Conservation (phyloP, 2,888 invertebrate species). For the Spatulosminthurus flaviceps region DNA sequence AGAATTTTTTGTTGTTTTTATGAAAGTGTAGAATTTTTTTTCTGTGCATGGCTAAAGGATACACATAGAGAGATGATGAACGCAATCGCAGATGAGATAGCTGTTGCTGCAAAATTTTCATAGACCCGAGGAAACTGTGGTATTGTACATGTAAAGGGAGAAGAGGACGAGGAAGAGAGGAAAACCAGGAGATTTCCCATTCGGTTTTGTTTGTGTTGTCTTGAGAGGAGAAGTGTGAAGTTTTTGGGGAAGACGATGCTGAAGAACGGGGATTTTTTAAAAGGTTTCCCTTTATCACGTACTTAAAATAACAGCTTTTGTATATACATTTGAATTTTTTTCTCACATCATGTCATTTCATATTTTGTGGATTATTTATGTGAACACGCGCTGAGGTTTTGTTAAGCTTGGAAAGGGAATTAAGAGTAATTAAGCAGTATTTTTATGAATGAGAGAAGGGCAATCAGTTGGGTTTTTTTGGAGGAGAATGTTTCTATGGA, state of each 20-base stretch:
- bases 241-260: not conserved
- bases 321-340: too few relatives aligned
- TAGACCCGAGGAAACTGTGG: not conserved
- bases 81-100: conserved; percentile 10
- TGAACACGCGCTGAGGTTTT: too few relatives aligned
- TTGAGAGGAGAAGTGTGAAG: not conserved
- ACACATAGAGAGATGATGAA: not conserved
- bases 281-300: conserved; percentile 11
- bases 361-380: too few relatives aligned
- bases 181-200: not conserved
- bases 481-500: too few relatives aligned
- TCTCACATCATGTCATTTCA: too few relatives aligned
- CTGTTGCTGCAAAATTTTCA: conserved; percentile 5
- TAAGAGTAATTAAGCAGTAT: too few relatives aligned
- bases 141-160: too few relatives aligned
- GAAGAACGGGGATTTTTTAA: not conserved
- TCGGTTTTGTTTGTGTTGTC: conserved; percentile 8
- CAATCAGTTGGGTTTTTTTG: too few relatives aligned
- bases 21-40: not conserved
- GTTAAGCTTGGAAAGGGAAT: too few relatives aligned
- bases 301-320: not conserved
- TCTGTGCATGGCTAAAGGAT: not conserved
- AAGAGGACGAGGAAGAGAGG: not conserved
- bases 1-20: not conserved
- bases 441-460: too few relatives aligned